A percentile compares a stretch with the other conserved stretches of the same genome.
These are phyloP conservation scores for Drosophila parvula DNA, from an alignment of 1,140 invertebrate species.

Conservation along the genomic window DNA sequence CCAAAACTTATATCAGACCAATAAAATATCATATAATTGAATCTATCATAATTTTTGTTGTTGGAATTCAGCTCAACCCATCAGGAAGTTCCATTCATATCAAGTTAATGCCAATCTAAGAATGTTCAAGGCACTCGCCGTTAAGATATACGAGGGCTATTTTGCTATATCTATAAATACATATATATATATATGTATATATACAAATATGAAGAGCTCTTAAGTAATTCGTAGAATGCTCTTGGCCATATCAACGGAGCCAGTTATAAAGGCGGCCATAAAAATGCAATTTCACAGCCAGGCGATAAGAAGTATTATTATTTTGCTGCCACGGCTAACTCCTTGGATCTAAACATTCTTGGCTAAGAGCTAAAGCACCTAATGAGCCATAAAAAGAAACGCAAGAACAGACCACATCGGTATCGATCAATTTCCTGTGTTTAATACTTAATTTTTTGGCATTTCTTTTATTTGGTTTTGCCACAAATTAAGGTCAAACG, in stretches of 20 bases:
- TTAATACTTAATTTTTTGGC: neutral
- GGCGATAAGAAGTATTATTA: conserved; percentile 26
- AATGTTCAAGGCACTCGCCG: conserved; percentile 5
- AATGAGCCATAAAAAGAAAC: conserved; percentile 6
- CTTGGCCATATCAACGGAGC: conserved; percentile 10
- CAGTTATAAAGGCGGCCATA: conserved; percentile 22
- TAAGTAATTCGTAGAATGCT: conserved; percentile 32
- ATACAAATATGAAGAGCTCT: conserved; percentile 21
- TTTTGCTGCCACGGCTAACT: neutral
- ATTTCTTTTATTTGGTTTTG: conserved; percentile 1
- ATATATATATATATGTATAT: neutral
- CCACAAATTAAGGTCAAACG: conserved; percentile 14
- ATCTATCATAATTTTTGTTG: conserved; percentile 24
- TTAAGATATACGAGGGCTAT: conserved; percentile 9
- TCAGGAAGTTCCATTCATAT: conserved; percentile 20
- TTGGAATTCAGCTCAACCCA: neutral
- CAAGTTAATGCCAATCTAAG: conserved; percentile 17
- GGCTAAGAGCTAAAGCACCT: neutral
- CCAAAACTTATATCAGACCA: conserved; percentile 8
- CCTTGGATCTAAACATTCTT: neutral
- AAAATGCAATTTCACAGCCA: conserved; percentile 33
- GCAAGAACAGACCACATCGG: neutral
- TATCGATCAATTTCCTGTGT: conserved; percentile 28
- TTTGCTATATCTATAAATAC: conserved; percentile 17
- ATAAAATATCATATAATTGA: conserved; percentile 25